Evolutionary conservation across 1,140 invertebrate genomes (phyloP).

Genomic region (Drosophila varians): DNA sequence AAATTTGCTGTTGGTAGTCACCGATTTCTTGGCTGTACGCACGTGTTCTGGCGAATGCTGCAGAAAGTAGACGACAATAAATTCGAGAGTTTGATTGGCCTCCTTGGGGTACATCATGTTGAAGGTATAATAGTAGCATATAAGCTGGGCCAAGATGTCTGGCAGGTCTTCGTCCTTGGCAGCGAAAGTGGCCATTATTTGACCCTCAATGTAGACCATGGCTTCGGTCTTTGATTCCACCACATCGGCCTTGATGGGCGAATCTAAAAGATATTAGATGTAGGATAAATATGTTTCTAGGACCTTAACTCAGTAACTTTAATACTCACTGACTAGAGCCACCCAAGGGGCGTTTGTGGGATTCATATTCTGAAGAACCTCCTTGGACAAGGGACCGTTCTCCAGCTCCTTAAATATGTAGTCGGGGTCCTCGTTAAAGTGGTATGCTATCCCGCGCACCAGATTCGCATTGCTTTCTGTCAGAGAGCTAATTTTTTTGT

Average conservation of each 20-base stretch:
- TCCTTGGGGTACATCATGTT: constrained; percentile 81
- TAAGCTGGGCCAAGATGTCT: constrained; percentile 70
- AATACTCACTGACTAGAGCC: constrained; percentile 73
- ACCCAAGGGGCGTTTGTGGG: constrained; percentile 75
- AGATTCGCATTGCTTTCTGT: constrained; percentile 64
- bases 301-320: not conserved
- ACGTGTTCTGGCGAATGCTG: constrained; percentile 63
- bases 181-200: constrained; percentile 60
- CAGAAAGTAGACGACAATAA: constrained; percentile 76
- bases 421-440: constrained; percentile 72
- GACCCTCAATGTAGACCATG: constrained; percentile 70
- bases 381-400: constrained; percentile 55
- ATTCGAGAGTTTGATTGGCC: constrained; percentile 80
- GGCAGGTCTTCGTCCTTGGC: constrained; percentile 54
- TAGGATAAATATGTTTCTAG: not conserved
- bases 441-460: constrained; percentile 63
- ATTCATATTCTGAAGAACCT: constrained; percentile 59
- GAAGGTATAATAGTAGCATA: constrained; percentile 80
- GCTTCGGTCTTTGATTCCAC: constrained; percentile 40
- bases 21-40: constrained; percentile 59
- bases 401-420: constrained; percentile 67
- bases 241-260: constrained; percentile 33
- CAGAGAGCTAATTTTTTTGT: constrained; percentile 60
- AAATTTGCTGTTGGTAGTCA: constrained; percentile 61
- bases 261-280: constrained; percentile 22